These are phyloP conservation scores for Schizotus pectinicornis DNA, from an alignment of 2,888 invertebrate species.

Conservation along the genomic window DNA sequence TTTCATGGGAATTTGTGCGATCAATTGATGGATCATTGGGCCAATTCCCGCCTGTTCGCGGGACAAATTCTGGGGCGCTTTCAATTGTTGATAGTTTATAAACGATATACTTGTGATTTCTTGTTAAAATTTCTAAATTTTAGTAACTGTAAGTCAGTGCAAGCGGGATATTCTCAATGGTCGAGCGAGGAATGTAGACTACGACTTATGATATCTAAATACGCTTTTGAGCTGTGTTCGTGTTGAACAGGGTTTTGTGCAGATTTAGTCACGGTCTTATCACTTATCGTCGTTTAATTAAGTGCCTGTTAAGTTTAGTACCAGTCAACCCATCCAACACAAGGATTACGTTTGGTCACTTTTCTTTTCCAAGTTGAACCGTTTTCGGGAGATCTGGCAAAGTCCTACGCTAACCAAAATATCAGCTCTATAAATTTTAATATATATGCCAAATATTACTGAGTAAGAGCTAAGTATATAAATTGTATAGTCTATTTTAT, in stretches of 20 bases:
- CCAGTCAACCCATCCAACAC: constrained; percentile 10
- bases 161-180: constrained; percentile 4
- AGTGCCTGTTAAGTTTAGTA: constrained; percentile 29
- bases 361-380: constrained; percentile 16
- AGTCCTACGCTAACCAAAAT: constrained; percentile 34
- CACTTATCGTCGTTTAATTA: constrained; percentile 12
- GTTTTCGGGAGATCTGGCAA: constrained; percentile 26
- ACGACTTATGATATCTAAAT: constrained; percentile 32
- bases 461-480: constrained; percentile 30
- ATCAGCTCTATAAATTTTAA: constrained; percentile 37
- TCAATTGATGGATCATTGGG: background rate
- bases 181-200: constrained; percentile 21
- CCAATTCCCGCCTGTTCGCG: constrained; percentile 6
- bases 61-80: constrained; percentile 7
- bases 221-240: constrained; percentile 40
- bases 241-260: constrained; percentile 40
- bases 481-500: constrained; percentile 44
- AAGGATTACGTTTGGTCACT: background rate
- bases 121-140: constrained; percentile 32
- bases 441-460: constrained; percentile 40
- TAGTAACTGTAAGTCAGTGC: constrained; percentile 24
- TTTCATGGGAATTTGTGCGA: no score
- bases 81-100: constrained; percentile 14
- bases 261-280: constrained; percentile 26
- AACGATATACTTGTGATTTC: constrained; percentile 27